Conservation (phyloP, 2,797 vertebrate genomes). For the Champsocephalus gunnari region DNA sequence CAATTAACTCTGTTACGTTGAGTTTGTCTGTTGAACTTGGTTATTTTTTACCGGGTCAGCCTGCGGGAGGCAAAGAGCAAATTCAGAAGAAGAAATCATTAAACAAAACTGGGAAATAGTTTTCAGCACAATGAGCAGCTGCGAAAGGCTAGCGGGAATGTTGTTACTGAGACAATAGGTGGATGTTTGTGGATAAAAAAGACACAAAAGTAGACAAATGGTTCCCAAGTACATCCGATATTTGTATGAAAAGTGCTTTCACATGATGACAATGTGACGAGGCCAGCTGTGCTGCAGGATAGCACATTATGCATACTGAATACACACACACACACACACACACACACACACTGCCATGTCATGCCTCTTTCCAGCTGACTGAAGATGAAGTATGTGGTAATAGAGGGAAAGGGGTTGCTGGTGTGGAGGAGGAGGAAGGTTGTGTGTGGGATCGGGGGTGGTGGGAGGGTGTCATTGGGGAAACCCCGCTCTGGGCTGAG, state of each 20-base stretch:
- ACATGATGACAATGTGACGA: slow-evolving; percentile 39
- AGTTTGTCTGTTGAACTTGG: background rate
- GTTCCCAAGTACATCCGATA: slow-evolving; percentile 15
- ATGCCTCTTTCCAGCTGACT: slow-evolving; percentile 63
- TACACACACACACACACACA: too few relatives aligned
- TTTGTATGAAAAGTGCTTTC: slow-evolving; percentile 37
- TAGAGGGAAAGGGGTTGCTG: slow-evolving; percentile 9
- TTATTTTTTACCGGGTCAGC: slow-evolving; percentile 1
- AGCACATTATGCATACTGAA: background rate
- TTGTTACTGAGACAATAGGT: slow-evolving; percentile 31
- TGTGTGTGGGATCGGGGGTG: slow-evolving; percentile 21
- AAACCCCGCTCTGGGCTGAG: slow-evolving; percentile 76
- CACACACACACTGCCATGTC: slow-evolving; percentile 13
- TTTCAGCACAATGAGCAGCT: slow-evolving; percentile 17
- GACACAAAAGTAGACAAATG: slow-evolving; percentile 35
- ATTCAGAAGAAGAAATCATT: slow-evolving; percentile 29
- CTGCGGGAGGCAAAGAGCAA: slow-evolving; percentile 1
- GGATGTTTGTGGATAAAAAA: slow-evolving; percentile 37
- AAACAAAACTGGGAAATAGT: background rate
- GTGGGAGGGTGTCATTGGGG: slow-evolving; percentile 46
- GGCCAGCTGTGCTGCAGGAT: slow-evolving; percentile 40
- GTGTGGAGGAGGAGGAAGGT: slow-evolving; percentile 23
- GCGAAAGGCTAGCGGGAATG: slow-evolving; percentile 29
- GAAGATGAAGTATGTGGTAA: slow-evolving; percentile 58
- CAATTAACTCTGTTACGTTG: slow-evolving; percentile 7